Conservation (phyloP, 2,888 invertebrate species). For the Hipparchia semele region DNA sequence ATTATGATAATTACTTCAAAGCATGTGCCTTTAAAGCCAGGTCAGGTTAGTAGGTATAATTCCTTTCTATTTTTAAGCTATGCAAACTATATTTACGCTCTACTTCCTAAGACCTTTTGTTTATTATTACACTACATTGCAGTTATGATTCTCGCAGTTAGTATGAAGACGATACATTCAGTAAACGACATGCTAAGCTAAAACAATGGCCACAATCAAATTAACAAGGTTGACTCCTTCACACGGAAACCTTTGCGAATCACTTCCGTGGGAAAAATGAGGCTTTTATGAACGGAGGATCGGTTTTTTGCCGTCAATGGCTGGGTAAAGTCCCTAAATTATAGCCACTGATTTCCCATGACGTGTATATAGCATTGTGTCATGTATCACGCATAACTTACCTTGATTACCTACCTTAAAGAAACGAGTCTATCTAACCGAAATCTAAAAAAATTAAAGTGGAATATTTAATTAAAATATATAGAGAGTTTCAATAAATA, state of each 20-base stretch:
- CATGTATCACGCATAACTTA: too few species aligned
- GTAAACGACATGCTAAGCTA: not conserved
- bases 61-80: slow-evolving; percentile 8
- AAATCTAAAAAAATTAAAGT: too few species aligned
- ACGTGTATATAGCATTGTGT: too few species aligned
- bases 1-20: too few species aligned
- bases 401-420: too few species aligned
- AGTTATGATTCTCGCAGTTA: not conserved
- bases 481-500: too few species aligned
- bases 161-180: not conserved
- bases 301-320: not conserved
- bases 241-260: slow-evolving; percentile 22
- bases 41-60: not conserved
- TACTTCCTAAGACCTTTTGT: not conserved
- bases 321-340: too few species aligned
- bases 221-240: slow-evolving; percentile 20
- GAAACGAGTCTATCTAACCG: too few species aligned
- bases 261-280: slow-evolving; percentile 24
- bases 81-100: slow-evolving; percentile 8
- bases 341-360: too few species aligned
- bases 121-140: not conserved
- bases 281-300: not conserved
- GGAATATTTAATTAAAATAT: too few species aligned
- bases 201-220: slow-evolving; percentile 7
- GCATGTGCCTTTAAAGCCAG: not conserved